phyloP scores from a whole-genome alignment of 1,140 invertebrate genomes.

The Ceratina australensis region DNA sequence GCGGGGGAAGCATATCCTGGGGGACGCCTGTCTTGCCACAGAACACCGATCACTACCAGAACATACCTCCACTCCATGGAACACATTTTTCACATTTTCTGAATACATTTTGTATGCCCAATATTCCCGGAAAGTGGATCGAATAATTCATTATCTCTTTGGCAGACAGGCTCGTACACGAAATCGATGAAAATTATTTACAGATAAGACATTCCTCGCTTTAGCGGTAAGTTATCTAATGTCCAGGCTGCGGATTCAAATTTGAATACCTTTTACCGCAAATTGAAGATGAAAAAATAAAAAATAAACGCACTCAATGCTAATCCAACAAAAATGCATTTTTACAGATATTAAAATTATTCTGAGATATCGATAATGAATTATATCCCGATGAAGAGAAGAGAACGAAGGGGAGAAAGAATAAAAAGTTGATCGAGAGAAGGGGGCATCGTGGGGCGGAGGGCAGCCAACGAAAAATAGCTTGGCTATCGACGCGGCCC shows the following conservation, averaged over 20 bases:
- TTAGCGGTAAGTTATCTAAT: too few species aligned
- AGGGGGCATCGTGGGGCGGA: slow-evolving; percentile 11
- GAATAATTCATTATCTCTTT: too few species aligned
- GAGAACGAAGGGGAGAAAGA: not conserved
- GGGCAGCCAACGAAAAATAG: slow-evolving; percentile 58
- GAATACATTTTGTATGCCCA: slow-evolving; percentile 23
- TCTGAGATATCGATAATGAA: not conserved
- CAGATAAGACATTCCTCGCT: too few species aligned
- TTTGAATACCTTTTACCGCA: too few species aligned
- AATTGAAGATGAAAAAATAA: too few species aligned
- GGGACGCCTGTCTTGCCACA: slow-evolving; percentile 65
- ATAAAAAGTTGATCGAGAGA: not conserved
- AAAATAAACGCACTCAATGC: too few species aligned
- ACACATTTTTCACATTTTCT: slow-evolving; percentile 49
- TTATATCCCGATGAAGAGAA: not conserved
- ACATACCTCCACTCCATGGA: slow-evolving; percentile 43
- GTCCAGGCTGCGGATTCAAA: too few species aligned
- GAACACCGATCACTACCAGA: slow-evolving; percentile 58
- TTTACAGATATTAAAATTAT: not conserved
- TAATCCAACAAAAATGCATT: not conserved
- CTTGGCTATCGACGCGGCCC: slow-evolving; percentile 49
- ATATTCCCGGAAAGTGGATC: not conserved
- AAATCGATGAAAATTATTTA: too few species aligned
- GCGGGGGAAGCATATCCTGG: slow-evolving; percentile 69
- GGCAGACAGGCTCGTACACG: too few species aligned